Conservation (phyloP, 2,888 invertebrate species). For the Drymonia ruficornis region DNA sequence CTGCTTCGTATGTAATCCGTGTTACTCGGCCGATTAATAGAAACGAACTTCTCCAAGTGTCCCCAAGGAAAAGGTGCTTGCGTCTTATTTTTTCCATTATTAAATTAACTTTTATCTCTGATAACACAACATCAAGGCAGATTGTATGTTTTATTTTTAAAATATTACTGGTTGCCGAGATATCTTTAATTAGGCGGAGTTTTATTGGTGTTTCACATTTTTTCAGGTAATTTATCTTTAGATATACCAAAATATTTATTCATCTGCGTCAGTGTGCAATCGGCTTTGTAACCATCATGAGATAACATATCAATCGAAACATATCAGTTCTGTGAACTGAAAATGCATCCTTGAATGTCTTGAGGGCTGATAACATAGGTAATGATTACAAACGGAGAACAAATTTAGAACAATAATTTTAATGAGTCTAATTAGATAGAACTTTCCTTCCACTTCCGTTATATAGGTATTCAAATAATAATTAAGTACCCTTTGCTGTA, state of each 20-base stretch:
- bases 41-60: background rate
- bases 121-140: background rate
- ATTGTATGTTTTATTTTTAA: background rate
- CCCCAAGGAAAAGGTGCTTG: too few species aligned
- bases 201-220: background rate
- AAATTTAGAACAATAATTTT: background rate
- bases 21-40: too few species aligned
- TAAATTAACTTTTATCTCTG: slow-evolving; percentile 1
- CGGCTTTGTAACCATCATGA: slow-evolving; percentile 11
- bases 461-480: too few species aligned
- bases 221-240: too few species aligned
- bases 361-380: slow-evolving; percentile 13
- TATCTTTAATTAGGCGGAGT: background rate
- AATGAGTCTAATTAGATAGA: background rate
- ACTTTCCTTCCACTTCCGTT: too few species aligned
- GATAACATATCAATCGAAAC: slow-evolving; percentile 37
- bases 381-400: slow-evolving; percentile 14
- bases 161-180: background rate
- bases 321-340: slow-evolving; percentile 38
- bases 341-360: slow-evolving; percentile 38
- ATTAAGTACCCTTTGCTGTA: too few species aligned
- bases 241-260: too few species aligned
- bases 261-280: background rate
- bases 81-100: background rate
- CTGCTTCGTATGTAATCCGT: background rate